Evolutionary conservation across 2,888 invertebrate species (phyloP).

Genomic region (Girardia tigrina): DNA sequence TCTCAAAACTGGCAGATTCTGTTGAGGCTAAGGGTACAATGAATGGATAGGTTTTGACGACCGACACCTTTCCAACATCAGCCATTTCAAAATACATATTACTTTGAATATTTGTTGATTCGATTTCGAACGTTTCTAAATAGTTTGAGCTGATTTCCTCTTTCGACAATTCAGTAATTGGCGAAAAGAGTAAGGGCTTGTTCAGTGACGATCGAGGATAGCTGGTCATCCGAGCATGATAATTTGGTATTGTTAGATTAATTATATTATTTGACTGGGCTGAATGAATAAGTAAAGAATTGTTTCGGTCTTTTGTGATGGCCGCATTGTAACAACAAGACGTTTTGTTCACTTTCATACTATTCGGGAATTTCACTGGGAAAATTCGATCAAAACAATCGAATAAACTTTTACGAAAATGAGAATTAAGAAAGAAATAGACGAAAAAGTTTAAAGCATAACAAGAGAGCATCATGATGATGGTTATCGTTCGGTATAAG

Average conservation of each 20-base stretch:
- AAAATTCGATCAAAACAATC: slow-evolving; percentile 7
- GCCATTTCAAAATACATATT: slow-evolving; percentile 8
- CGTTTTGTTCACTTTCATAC: neutral
- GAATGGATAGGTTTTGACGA: neutral
- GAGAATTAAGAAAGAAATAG: slow-evolving; percentile 32
- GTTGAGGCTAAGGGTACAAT: neutral
- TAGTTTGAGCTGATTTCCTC: slow-evolving; percentile 19
- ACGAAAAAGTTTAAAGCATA: slow-evolving; percentile 31
- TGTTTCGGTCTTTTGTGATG: neutral
- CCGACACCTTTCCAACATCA: neutral
- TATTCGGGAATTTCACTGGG: neutral
- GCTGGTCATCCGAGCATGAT: slow-evolving; percentile 6
- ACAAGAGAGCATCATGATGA: neutral
- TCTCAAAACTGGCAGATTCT: neutral
- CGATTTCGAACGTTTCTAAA: slow-evolving; percentile 12
- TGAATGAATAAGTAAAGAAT: neutral
- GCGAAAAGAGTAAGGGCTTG: neutral
- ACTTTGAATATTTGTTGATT: neutral
- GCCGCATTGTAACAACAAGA: neutral
- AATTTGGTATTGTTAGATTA: neutral
- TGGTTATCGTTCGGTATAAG: slow-evolving; percentile 20
- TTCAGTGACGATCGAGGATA: neutral
- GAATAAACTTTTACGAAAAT: slow-evolving; percentile 26
- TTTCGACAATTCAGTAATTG: neutral
- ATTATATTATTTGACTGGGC: neutral